A percentile compares a stretch with the other conserved stretches of the same genome.
Conservation (phyloP, 2,113 vertebrate species). For the Psammodynastes pulverulentus region DNA sequence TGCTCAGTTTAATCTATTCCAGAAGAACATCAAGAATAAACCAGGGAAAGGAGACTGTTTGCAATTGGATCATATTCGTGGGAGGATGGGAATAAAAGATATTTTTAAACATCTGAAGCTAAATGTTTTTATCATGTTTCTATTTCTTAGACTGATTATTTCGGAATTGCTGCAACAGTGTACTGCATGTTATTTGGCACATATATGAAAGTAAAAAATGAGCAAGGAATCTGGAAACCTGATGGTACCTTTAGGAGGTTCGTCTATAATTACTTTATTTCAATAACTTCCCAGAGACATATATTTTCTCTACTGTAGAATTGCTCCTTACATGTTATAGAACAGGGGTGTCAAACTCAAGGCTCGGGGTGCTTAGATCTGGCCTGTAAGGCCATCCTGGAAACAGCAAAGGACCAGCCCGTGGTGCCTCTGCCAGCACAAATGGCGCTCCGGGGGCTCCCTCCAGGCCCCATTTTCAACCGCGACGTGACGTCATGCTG, state of each 20-base stretch:
- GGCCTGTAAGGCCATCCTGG: too few species aligned
- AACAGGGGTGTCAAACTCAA: too few species aligned
- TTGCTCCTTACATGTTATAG: neutral
- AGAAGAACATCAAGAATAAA: neutral
- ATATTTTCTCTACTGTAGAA: neutral
- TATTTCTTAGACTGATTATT: constrained; percentile 84
- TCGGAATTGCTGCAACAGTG: constrained; percentile 87
- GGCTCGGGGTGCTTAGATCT: too few species aligned
- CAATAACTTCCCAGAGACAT: neutral
- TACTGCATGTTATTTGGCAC: constrained; percentile 91
- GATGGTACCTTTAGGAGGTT: constrained; percentile 79
- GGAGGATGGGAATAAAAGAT: neutral
- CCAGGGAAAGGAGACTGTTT: neutral
- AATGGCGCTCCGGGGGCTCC: too few species aligned
- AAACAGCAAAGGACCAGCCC: too few species aligned
- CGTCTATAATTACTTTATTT: neutral
- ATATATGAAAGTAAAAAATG: constrained; percentile 85
- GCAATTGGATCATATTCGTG: neutral
- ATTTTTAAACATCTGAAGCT: neutral
- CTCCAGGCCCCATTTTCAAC: too few species aligned
- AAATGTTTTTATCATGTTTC: neutral
- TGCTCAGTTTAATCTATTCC: neutral
- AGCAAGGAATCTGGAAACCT: constrained; percentile 82
- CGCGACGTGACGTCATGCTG: too few species aligned
- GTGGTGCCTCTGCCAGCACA: too few species aligned